A percentile compares a stretch with the other conserved stretches of the same genome.
These are phyloP conservation scores for Grammomys dolichurus DNA, from an alignment of 2,113 vertebrate genomes.

Conservation along the genomic window DNA sequence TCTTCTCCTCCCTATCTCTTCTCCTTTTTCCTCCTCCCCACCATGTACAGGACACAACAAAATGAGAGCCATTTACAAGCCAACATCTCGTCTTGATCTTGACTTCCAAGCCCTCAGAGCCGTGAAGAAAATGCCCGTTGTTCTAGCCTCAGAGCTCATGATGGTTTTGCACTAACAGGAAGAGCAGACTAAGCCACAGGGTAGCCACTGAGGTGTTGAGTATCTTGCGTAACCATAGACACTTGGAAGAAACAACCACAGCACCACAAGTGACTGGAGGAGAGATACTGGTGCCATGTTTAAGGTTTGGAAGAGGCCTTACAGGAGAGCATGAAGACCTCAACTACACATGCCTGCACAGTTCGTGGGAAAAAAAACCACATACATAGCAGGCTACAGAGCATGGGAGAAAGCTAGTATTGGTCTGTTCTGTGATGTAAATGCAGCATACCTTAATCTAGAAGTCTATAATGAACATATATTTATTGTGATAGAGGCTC, in stretches of 20 bases:
- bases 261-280: background rate
- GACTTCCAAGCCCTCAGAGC: background rate
- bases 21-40: background rate
- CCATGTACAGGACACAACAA: background rate
- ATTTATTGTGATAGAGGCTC: background rate
- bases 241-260: background rate
- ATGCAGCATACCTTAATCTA: background rate
- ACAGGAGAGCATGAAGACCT: background rate
- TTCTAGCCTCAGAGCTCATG: background rate
- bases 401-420: background rate
- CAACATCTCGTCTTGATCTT: background rate
- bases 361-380: background rate
- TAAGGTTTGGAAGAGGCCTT: background rate
- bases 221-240: background rate
- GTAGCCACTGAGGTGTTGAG: background rate
- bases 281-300: rapidly evolving
- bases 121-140: background rate
- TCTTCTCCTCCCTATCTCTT: too few species aligned
- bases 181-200: background rate
- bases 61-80: background rate
- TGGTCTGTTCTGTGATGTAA: background rate
- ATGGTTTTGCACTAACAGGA: background rate
- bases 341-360: background rate
- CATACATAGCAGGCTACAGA: background rate
- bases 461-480: background rate